Evolutionary conservation across 1,140 invertebrate genomes (phyloP).

Genomic region (Vanessa tameamea): DNA sequence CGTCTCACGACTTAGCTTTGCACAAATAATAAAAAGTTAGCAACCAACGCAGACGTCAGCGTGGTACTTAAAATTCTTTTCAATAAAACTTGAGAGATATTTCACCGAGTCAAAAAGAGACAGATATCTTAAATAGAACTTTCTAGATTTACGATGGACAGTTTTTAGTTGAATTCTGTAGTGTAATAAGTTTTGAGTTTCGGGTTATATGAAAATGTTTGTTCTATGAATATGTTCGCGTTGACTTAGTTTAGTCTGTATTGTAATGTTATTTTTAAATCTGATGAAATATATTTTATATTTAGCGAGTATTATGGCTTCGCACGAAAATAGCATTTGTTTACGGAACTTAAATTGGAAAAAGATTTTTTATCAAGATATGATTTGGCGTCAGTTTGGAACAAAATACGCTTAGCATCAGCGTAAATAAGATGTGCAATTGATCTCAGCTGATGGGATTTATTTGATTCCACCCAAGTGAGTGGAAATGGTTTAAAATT

Average conservation of each 20-base stretch:
- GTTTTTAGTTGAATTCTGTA: conserved; percentile 27
- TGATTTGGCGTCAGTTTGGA: too few relatives aligned
- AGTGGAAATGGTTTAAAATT: too few relatives aligned
- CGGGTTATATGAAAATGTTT: background rate
- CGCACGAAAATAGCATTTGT: too few relatives aligned
- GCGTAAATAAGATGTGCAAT: too few relatives aligned
- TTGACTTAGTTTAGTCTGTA: background rate
- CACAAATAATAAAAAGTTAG: conserved; percentile 16
- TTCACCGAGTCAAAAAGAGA: conserved; percentile 34
- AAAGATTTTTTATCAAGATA: too few relatives aligned
- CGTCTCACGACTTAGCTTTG: conserved; percentile 6
- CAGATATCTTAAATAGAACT: conserved; percentile 38
- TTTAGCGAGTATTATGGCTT: too few relatives aligned
- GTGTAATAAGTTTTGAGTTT: background rate
- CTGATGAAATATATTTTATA: background rate
- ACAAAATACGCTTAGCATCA: too few relatives aligned
- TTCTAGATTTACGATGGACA: conserved; percentile 38
- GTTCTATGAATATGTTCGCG: too few relatives aligned
- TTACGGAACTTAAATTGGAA: too few relatives aligned
- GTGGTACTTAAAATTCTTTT: conserved; percentile 28
- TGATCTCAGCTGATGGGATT: too few relatives aligned
- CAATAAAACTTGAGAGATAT: conserved; percentile 26
- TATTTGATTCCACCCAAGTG: too few relatives aligned
- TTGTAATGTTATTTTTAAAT: background rate
- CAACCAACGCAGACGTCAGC: conserved; percentile 6